Evolutionary conservation across 2,888 invertebrate genomes (phyloP).

Genomic region (Polydrusus cervinus): DNA sequence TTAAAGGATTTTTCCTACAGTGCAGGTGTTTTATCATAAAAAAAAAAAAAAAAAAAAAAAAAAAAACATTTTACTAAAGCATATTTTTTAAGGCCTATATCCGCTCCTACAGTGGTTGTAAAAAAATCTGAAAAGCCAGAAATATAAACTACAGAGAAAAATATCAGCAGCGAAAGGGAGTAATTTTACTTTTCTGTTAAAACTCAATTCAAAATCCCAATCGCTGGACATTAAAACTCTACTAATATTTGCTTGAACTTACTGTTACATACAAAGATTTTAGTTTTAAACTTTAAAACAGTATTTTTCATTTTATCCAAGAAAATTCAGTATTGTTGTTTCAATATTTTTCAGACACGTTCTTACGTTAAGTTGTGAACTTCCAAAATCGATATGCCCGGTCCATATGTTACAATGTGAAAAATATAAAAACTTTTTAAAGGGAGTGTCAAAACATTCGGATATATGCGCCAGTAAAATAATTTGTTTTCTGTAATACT

Average conservation of each 20-base stretch:
- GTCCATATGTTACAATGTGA: conserved; percentile 50
- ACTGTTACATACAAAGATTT: background rate
- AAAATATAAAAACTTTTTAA: conserved; percentile 53
- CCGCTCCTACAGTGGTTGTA: too few species aligned
- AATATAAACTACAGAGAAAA: too few species aligned
- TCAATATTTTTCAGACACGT: conserved; percentile 49
- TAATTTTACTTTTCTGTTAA: background rate
- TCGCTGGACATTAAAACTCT: too few species aligned
- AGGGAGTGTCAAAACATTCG: conserved; percentile 48
- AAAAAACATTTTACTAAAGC: too few species aligned
- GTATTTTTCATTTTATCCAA: conserved; percentile 28
- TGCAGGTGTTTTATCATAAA: too few species aligned
- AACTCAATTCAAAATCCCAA: too few species aligned
- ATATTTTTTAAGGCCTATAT: too few species aligned
- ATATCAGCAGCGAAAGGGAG: background rate
- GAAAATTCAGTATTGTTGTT: conserved; percentile 41
- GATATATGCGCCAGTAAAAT: conserved; percentile 38
- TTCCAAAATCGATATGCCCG: conserved; percentile 49
- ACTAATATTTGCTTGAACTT: background rate
- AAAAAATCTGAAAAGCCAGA: too few species aligned
- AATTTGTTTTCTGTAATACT: conserved; percentile 28
- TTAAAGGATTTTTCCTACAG: too few species aligned
- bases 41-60: too few species aligned
- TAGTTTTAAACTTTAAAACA: conserved; percentile 19
- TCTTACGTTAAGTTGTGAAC: conserved; percentile 50